Conservation (phyloP, 2,888 invertebrate species). For the Eupithecia subumbrata region DNA sequence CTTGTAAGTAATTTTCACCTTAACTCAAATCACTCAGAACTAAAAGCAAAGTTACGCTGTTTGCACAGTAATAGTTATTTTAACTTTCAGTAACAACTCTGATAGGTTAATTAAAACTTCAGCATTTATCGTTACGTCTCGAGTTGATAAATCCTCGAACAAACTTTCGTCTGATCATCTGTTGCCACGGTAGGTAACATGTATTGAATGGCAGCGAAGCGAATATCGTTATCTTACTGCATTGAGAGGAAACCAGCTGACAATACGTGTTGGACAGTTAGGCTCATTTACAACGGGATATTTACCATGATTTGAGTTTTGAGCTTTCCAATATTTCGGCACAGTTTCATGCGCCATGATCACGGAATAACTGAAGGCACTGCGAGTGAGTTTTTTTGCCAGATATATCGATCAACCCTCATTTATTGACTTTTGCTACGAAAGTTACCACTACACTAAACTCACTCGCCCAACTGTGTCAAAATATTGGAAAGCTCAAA, state of each 20-base stretch:
- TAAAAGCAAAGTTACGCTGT: slow-evolving; percentile 27
- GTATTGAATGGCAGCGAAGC: not conserved
- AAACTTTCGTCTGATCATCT: slow-evolving; percentile 7
- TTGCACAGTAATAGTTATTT: slow-evolving; percentile 17
- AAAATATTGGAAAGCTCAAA: too few relatives aligned
- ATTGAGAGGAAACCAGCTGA: not conserved
- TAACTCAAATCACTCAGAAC: slow-evolving; percentile 5
- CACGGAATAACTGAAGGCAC: too few relatives aligned
- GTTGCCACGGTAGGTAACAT: not conserved
- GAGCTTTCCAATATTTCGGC: too few relatives aligned
- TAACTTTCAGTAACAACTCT: slow-evolving; percentile 9
- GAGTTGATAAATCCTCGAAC: not conserved
- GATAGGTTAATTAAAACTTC: slow-evolving; percentile 9
- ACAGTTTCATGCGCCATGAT: too few relatives aligned
- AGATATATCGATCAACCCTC: too few relatives aligned
- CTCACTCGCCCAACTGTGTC: too few relatives aligned
- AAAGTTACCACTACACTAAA: too few relatives aligned
- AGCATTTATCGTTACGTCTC: not conserved
- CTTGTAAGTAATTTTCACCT: not conserved
- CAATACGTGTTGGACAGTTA: not conserved
- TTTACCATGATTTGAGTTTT: too few relatives aligned
- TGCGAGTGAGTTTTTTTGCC: too few relatives aligned
- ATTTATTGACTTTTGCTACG: too few relatives aligned
- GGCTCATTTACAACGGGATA: too few relatives aligned
- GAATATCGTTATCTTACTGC: not conserved